Conservation (phyloP, 2,888 invertebrate species). For the Lingula anatina region DNA sequence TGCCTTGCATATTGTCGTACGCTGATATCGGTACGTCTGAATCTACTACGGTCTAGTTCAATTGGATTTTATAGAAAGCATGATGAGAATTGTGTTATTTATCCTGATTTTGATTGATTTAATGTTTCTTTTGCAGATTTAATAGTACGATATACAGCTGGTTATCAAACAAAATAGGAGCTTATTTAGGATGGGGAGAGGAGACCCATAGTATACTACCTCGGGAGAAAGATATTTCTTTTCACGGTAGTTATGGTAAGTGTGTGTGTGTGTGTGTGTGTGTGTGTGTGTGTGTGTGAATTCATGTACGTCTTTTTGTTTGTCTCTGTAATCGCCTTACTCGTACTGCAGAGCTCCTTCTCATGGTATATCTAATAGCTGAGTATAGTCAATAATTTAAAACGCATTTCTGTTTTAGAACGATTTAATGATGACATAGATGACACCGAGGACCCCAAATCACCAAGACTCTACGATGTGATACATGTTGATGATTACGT, state of each 20-base stretch:
- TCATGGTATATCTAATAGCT: background rate
- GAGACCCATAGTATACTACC: no score
- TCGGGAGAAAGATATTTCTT: no score
- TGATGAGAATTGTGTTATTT: background rate
- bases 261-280: background rate
- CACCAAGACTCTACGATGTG: constrained; percentile 9
- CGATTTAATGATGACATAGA: constrained; percentile 25
- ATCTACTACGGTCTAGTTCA: background rate
- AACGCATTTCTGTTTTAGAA: constrained; percentile 14
- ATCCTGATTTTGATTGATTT: background rate
- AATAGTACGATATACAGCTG: constrained; percentile 16
- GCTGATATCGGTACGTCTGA: background rate
- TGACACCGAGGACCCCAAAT: constrained; percentile 11
- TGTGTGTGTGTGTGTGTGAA: background rate
- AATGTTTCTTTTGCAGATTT: constrained; percentile 14
- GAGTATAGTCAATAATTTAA: background rate
- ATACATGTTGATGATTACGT: constrained; percentile 12
- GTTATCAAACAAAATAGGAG: constrained; percentile 16
- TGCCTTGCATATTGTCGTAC: no score
- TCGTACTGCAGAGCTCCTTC: background rate
- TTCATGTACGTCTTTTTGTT: background rate
- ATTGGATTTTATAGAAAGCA: background rate
- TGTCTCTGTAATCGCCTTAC: background rate
- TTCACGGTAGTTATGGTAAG: constrained; percentile 24
- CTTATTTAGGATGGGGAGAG: constrained; percentile 8